Conservation (phyloP, 2,797 vertebrate species). For the Holocentrus rufus region DNA sequence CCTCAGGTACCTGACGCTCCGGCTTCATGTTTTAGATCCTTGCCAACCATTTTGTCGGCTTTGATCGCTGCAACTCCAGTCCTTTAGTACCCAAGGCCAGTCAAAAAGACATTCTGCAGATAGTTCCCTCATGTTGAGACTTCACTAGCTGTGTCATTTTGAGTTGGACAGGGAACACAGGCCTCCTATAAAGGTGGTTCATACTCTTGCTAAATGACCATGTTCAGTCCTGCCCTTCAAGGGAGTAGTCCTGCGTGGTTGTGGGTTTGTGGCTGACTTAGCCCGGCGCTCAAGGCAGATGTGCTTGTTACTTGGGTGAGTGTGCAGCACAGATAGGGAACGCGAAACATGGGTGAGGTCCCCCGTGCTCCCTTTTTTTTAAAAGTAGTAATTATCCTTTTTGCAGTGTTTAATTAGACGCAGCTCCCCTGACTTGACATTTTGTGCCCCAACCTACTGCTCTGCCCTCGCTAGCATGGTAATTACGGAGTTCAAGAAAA, state of each 20-base stretch:
- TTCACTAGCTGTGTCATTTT: conserved; percentile 8
- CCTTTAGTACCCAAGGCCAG: conserved; percentile 1
- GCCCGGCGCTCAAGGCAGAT: conserved; percentile 61
- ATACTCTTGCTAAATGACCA: conserved; percentile 58
- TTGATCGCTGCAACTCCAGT: conserved; percentile 4
- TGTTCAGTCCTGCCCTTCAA: conserved; percentile 50
- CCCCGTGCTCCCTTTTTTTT: conserved; percentile 40
- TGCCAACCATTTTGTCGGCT: conserved; percentile 20
- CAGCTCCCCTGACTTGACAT: conserved; percentile 59
- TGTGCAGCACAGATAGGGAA: conserved; percentile 54
- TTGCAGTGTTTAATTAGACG: conserved; percentile 76
- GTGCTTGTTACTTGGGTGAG: conserved; percentile 61
- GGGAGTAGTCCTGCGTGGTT: conserved; percentile 72
- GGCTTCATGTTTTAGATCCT: conserved; percentile 19
- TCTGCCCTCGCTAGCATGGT: conserved; percentile 51
- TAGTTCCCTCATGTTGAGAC: background rate
- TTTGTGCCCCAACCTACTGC: conserved; percentile 54
- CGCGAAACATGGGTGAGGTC: conserved; percentile 73
- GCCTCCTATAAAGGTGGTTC: conserved; percentile 69
- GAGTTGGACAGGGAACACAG: conserved; percentile 25
- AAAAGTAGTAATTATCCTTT: conserved; percentile 71
- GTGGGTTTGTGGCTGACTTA: conserved; percentile 55
- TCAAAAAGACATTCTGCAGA: conserved; percentile 18
- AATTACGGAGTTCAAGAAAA: conserved; percentile 70
- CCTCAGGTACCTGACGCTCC: conserved; percentile 16